These are phyloP conservation scores for Zosterops lateralis DNA, from an alignment of 2,113 vertebrate species.

Conservation along the genomic window DNA sequence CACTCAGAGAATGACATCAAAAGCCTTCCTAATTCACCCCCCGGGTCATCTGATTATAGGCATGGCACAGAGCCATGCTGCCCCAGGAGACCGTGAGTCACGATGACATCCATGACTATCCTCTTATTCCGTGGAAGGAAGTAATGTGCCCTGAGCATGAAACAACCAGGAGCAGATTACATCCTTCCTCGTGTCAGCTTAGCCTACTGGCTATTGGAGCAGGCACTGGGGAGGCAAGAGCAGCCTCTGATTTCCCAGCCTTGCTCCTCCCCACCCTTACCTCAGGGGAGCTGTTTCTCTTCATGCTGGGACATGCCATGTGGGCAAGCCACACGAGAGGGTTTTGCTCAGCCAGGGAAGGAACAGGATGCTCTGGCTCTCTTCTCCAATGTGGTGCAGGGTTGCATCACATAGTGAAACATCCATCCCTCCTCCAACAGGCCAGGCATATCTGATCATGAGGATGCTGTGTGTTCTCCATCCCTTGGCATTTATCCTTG, in stretches of 20 bases:
- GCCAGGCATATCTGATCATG: not conserved
- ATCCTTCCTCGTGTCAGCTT: conserved; percentile 8
- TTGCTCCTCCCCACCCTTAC: not conserved
- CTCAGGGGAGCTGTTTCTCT: not conserved
- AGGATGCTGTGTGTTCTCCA: not conserved
- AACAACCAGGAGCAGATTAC: conserved; percentile 35
- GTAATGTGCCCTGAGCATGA: conserved; percentile 21
- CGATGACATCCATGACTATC: conserved; percentile 4
- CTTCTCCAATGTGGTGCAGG: not conserved
- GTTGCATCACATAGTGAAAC: not conserved
- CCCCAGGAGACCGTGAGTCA: not conserved
- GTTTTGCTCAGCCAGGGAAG: not conserved
- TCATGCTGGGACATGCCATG: not conserved
- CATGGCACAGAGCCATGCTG: not conserved
- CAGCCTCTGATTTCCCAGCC: not conserved
- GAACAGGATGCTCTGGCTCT: not conserved
- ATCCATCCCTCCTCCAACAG: not conserved
- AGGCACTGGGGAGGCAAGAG: not conserved
- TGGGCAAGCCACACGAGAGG: not conserved
- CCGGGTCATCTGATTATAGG: not conserved
- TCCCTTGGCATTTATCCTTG: conserved; percentile 10
- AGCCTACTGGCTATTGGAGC: not conserved
- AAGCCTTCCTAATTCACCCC: conserved; percentile 44
- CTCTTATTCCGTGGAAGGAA: conserved; percentile 27
- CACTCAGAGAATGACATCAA: conserved; percentile 26